These are phyloP conservation scores for Deilephila porcellus DNA, from an alignment of 2,888 invertebrate genomes.

Conservation along the genomic window DNA sequence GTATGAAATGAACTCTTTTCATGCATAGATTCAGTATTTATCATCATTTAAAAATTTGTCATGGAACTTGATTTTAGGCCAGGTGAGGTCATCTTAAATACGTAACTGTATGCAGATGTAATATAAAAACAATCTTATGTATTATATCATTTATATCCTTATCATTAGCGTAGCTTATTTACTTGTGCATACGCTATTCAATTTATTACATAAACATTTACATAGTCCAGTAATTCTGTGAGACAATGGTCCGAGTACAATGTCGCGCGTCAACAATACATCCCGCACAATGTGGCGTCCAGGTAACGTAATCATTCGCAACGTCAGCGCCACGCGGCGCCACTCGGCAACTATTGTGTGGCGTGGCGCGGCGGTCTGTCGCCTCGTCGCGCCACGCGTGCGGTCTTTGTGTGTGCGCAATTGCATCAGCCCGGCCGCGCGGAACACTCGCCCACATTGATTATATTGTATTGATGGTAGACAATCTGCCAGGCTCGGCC, in stretches of 20 bases:
- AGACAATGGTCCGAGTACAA: neutral
- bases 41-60: too few species aligned
- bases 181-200: neutral
- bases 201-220: neutral
- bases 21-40: too few species aligned
- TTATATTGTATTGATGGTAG: neutral
- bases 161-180: neutral
- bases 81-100: too few species aligned
- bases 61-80: too few species aligned
- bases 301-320: neutral
- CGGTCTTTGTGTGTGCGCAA: neutral
- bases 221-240: neutral
- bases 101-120: too few species aligned
- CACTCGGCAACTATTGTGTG: neutral
- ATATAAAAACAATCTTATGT: too few species aligned
- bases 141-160: too few species aligned
- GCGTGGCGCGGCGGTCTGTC: neutral
- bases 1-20: neutral
- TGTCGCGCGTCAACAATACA: neutral
- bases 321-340: conserved; percentile 9
- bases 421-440: neutral
- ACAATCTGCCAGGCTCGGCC: neutral
- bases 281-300: neutral
- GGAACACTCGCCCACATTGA: neutral
- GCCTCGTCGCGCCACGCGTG: neutral